These are phyloP conservation scores for Tetragonisca angustula DNA, from an alignment of 2,888 invertebrate genomes.

Conservation along the genomic window DNA sequence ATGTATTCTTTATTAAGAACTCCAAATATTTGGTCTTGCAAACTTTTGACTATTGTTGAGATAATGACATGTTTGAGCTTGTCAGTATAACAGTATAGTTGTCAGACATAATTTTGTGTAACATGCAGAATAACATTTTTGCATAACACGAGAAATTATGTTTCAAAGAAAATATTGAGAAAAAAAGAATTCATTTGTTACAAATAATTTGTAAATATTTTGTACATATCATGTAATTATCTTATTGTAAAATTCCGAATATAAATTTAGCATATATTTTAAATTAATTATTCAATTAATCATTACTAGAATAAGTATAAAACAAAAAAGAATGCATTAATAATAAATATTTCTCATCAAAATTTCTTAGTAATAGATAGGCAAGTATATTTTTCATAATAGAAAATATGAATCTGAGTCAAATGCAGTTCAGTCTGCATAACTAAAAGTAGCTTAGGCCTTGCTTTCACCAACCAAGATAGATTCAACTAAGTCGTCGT, in stretches of 20 bases:
- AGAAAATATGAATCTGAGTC: conserved; percentile 35
- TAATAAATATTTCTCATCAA: not conserved
- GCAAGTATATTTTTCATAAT: not conserved
- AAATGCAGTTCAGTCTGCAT: conserved; percentile 56
- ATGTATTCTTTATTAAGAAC: too few species aligned
- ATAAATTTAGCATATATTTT: not conserved
- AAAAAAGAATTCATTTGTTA: not conserved
- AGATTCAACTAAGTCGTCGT: conserved; percentile 50
- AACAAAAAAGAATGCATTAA: not conserved
- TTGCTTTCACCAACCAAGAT: conserved; percentile 69
- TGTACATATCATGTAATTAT: conserved; percentile 21
- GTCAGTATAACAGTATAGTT: not conserved
- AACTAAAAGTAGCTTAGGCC: conserved; percentile 63
- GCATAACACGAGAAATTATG: not conserved
- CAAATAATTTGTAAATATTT: conserved; percentile 36
- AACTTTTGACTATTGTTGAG: not conserved
- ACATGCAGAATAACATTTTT: too few species aligned
- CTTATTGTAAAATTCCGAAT: conserved; percentile 14
- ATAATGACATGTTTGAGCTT: not conserved
- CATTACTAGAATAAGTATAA: too few species aligned
- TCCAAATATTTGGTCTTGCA: not conserved
- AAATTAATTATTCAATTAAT: too few species aligned
- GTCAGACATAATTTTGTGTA: not conserved
- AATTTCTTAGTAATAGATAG: not conserved
- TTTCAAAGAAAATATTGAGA: not conserved